These are phyloP conservation scores for Eurypyga helias DNA, from an alignment of 2,113 vertebrate species.

Conservation along the genomic window DNA sequence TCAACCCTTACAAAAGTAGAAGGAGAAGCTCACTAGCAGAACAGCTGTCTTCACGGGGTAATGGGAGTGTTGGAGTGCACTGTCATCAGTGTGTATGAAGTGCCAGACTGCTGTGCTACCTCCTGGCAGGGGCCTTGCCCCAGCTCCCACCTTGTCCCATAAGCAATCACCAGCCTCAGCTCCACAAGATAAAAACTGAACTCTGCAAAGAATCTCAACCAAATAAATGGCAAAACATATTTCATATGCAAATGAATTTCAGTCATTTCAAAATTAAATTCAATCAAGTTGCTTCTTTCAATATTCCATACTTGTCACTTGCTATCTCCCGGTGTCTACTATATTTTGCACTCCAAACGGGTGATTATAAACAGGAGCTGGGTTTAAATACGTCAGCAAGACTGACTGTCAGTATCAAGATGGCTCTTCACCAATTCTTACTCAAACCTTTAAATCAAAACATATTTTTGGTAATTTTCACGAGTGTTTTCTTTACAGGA, in stretches of 20 bases:
- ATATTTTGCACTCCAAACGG: not conserved
- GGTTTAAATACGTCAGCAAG: not conserved
- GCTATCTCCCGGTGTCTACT: not conserved
- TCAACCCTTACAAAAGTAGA: accelerated
- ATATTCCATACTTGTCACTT: constrained; percentile 26
- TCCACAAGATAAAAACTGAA: not conserved
- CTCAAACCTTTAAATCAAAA: not conserved
- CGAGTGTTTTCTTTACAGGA: not conserved
- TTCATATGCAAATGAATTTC: constrained; percentile 41
- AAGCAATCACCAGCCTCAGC: not conserved
- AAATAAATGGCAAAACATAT: not conserved
- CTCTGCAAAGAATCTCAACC: not conserved
- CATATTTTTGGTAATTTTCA: not conserved
- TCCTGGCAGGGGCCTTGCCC: not conserved
- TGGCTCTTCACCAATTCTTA: not conserved
- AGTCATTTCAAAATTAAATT: constrained; percentile 18
- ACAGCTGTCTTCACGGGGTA: accelerated
- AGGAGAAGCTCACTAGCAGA: not conserved
- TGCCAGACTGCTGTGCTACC: accelerated
- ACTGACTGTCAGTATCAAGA: not conserved
- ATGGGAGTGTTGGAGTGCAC: accelerated
- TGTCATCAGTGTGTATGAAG: accelerated
- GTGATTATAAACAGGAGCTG: not conserved
- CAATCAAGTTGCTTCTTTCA: constrained; percentile 12
- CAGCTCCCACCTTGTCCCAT: accelerated